Evolutionary conservation across 2,113 vertebrate species (phyloP), one percentile per base, ranked within the genome.

Genomic region (Lepus americanus): DNA sequence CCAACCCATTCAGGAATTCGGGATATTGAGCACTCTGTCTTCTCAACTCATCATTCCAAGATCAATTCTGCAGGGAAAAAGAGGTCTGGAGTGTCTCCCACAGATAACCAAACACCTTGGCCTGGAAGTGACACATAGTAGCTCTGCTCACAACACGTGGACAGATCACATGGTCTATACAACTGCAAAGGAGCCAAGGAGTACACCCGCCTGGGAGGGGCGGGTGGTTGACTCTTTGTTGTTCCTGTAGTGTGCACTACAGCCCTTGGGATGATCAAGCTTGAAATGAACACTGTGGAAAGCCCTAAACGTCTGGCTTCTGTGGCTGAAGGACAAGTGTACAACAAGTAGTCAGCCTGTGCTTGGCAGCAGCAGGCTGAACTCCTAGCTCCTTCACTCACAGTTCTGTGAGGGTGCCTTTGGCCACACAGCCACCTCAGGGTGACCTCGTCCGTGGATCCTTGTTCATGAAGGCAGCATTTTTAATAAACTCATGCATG

Each of bases 401-500:
- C 49, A 67, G 16, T 64, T 87, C 67, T 44, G 22, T 1, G 73
- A 39, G 14, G 14, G 10, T 2, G 0, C 9, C 55, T 74, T 59
- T 66, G 39, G 69, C 82, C 84, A 4, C 33, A 23, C 19, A 89
- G 55, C 29, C 13, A 14, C 23, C 1, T 84, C 49, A 80, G 39
- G 29, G 36, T 7, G 44, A 44, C 14, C 70, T 72, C 36, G 72
- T 23, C 10, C 22, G 29, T 19, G 79, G 79, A 44, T 80, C 17
- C 82, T 92, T 67, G 6, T 64, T 72, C 23, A 14, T 8, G 55
- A 90, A 86, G 82, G 70, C 23, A 92, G 81, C 59, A 69, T 80
- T 94, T 96, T 96, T 31, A 91, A 86, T 88, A 95, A 90, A 94
- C 39, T 79, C 76, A 73, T 12, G 63, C 31, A 39, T 90, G 72